These are phyloP conservation scores for Acronicta psi DNA, from an alignment of 2,888 invertebrate species.

Conservation along the genomic window DNA sequence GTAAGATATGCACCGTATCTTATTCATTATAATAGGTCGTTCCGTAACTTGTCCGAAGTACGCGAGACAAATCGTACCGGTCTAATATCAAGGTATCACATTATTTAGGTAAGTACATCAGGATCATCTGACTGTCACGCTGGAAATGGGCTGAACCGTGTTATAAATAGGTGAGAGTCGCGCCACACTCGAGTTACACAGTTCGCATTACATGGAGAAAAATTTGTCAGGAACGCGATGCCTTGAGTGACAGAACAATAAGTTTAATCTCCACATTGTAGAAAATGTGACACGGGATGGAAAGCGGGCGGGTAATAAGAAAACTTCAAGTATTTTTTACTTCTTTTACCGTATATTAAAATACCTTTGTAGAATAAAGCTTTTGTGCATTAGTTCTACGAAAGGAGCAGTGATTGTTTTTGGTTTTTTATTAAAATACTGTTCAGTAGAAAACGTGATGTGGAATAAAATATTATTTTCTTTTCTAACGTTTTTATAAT, in stretches of 20 bases:
- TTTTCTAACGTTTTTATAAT: not conserved
- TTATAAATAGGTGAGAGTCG: constrained; percentile 80
- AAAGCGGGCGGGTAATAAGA: constrained; percentile 61
- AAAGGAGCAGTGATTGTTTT: constrained; percentile 24
- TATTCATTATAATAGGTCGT: constrained; percentile 48
- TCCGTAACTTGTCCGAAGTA: constrained; percentile 40
- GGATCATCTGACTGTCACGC: constrained; percentile 74
- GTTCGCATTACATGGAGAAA: constrained; percentile 75
- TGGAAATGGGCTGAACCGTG: constrained; percentile 72
- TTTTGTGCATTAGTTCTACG: constrained; percentile 39
- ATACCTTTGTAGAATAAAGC: constrained; percentile 30
- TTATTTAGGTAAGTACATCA: constrained; percentile 67
- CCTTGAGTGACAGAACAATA: constrained; percentile 82
- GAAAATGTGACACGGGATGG: constrained; percentile 72
- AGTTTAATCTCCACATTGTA: constrained; percentile 80
- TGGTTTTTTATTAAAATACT: constrained; percentile 2
- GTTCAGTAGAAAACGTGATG: not conserved
- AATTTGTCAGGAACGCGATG: constrained; percentile 82
- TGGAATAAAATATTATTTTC: not conserved
- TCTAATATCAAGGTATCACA: constrained; percentile 56
- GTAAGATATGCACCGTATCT: constrained; percentile 41
- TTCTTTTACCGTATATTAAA: constrained; percentile 49
- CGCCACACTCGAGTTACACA: constrained; percentile 75
- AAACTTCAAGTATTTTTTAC: constrained; percentile 54
- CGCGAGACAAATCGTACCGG: constrained; percentile 41